These are phyloP conservation scores for Cladorhizidae sp. DNA, from an alignment of 37 sponge, comb jelly and placozoan genomes.

Conservation along the genomic window DNA sequence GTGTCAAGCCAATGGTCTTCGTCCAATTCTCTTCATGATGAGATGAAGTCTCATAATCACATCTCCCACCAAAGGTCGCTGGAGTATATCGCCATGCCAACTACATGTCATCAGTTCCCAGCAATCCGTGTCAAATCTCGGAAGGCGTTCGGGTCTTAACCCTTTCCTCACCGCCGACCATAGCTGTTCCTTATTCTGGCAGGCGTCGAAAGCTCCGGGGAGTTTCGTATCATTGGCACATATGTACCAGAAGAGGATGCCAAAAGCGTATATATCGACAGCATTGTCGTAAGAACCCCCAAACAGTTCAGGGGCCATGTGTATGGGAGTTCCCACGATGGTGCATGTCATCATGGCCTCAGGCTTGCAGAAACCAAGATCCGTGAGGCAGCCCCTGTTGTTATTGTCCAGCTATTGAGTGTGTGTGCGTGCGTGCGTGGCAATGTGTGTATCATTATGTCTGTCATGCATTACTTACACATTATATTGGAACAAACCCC, in stretches of 20 bases:
- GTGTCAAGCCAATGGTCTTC: slow-evolving; percentile 17
- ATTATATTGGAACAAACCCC: no score
- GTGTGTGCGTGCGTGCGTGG: no score
- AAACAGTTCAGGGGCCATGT: slow-evolving; percentile 99
- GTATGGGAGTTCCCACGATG: slow-evolving; percentile 97
- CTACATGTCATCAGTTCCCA: slow-evolving; percentile 90
- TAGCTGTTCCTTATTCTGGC: slow-evolving; percentile 87
- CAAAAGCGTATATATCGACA: slow-evolving; percentile 97
- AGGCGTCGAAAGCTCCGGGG: slow-evolving; percentile 79
- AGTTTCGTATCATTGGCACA: slow-evolving; percentile 79
- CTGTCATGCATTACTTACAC: no score
- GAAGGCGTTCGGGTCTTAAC: slow-evolving; percentile 86
- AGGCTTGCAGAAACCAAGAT: slow-evolving; percentile 99
- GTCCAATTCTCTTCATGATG: slow-evolving; percentile 72
- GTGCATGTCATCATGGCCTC: slow-evolving; percentile 99
- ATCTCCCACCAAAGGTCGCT: slow-evolving; percentile 80
- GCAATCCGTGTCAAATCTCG: slow-evolving; percentile 71
- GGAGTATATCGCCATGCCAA: slow-evolving; percentile 75
- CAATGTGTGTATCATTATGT: no score
- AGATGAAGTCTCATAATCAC: slow-evolving; percentile 57
- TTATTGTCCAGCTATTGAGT: slow-evolving; percentile 75
- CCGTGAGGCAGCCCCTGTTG: slow-evolving; percentile 90
- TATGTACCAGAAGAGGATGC: slow-evolving; percentile 98
- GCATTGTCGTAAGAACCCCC: slow-evolving; percentile 87
- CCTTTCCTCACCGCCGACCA: slow-evolving; percentile 89